These are phyloP conservation scores for Bactericera cockerelli DNA, from an alignment of 1,140 invertebrate genomes.

Conservation along the genomic window DNA sequence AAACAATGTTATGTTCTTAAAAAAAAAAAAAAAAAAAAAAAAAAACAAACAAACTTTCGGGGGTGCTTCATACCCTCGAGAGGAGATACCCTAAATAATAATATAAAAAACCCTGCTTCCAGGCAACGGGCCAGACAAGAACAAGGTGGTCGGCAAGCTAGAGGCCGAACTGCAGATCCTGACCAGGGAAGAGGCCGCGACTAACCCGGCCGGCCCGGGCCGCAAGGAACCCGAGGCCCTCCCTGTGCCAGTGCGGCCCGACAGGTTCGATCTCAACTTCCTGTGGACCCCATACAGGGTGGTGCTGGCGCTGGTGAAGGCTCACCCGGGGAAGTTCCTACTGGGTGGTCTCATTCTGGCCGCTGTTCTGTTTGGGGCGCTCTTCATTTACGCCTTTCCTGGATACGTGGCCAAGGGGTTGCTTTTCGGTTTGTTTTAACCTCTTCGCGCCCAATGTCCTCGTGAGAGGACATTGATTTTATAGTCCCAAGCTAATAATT, in stretches of 20 bases:
- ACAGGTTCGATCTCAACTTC: not conserved
- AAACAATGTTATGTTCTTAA: too few relatives aligned
- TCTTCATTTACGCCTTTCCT: not conserved
- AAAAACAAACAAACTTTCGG: too few relatives aligned
- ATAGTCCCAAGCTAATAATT: too few relatives aligned
- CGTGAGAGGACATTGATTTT: too few relatives aligned
- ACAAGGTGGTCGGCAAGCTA: constrained; percentile 36
- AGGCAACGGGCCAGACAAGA: not conserved
- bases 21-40: too few relatives aligned
- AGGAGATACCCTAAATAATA: too few relatives aligned
- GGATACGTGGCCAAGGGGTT: not conserved
- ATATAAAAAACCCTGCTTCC: too few relatives aligned
- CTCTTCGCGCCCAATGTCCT: too few relatives aligned
- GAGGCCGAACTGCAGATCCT: constrained; percentile 44
- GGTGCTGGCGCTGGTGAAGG: not conserved
- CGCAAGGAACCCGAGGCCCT: constrained; percentile 40
- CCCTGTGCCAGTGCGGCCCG: constrained; percentile 30
- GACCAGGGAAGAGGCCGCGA: constrained; percentile 36
- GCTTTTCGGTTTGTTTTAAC: not conserved
- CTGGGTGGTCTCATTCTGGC: not conserved
- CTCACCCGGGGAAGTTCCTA: not conserved
- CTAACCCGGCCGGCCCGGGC: constrained; percentile 41
- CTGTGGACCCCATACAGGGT: not conserved
- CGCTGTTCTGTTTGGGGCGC: not conserved
- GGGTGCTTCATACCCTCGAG: too few relatives aligned